Evolutionary conservation across 1,140 invertebrate species (phyloP), one percentile per base, ranked within the genome.

Genomic region (Holcopasites calliopsidis): DNA sequence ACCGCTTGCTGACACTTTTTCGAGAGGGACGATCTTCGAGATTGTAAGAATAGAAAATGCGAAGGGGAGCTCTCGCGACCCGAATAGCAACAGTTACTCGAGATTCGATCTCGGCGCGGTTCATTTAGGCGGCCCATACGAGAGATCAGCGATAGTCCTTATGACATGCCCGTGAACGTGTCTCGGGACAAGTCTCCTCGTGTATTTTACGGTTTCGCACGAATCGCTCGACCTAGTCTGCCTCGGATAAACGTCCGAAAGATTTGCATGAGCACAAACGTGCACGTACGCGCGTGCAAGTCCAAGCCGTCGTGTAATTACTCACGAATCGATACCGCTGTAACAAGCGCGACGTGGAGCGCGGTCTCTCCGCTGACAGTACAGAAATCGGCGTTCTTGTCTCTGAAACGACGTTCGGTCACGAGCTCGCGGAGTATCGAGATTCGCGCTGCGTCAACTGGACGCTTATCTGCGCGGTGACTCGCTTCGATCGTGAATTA

Each of bases 231-330:
- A 33, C n/a, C 11, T 18, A 10, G 18, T 5, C 10, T 10, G 57
- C 33, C n/a, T 18, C 38, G 28, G 35, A 10, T 73, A 65, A 55
- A 55, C 50, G 71, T 52, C 61, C 23, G 7, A 26, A n/a, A 74
- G 71, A 74, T 66, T 74, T 66, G 66, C 49, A n/a, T 28, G 18
- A 35, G 61, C 16, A 33, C 40, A 61, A 64, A 54, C 26, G 60
- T 31, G 18, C 49, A 47, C 40, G 49, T 40, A 13, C 40, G n/a
- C 21, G 28, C 60, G 52, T 31, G 6, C 11, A 4, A 6, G 35
- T 16, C 16, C 1, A 33, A 38, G 4, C 6, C 16, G 55, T n/a
- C 38, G 11, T 23, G 31, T 57, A 57, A 68, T 74, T 57, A 66
- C 52, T 57, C 62, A 44, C 35, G 50, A 47, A 65, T 65, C 61